Conservation (phyloP, 2,888 invertebrate species). For the Ceramica pisi region DNA sequence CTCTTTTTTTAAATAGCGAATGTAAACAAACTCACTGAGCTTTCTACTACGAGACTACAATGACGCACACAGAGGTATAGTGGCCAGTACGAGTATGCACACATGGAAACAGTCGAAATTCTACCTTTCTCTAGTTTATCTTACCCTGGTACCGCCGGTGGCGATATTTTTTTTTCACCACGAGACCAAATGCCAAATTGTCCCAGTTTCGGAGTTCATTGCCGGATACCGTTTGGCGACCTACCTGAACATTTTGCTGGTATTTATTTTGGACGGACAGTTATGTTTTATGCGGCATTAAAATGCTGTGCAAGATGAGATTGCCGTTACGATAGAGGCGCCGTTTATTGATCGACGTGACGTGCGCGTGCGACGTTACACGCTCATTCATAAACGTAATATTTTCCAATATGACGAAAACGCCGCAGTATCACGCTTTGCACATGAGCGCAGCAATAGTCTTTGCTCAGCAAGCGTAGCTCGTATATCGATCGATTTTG, state of each 20-base stretch:
- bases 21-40: conserved; percentile 79
- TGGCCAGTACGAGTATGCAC: conserved; percentile 73
- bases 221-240: conserved; percentile 88
- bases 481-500: not conserved
- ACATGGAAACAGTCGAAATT: conserved; percentile 68
- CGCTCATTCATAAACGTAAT: conserved; percentile 66
- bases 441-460: not conserved
- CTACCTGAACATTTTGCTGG: conserved; percentile 88
- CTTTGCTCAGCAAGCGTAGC: not conserved
- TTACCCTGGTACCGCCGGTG: conserved; percentile 83
- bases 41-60: conserved; percentile 75
- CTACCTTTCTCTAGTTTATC: conserved; percentile 86
- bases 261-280: conserved; percentile 86
- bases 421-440: conserved; percentile 1
- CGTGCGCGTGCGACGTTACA: conserved; percentile 58
- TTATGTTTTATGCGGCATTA: conserved; percentile 87
- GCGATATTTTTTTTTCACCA: conserved; percentile 82
- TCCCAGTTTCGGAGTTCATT: conserved; percentile 83
- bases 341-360: conserved; percentile 72
- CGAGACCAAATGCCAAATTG: conserved; percentile 82
- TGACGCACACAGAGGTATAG: conserved; percentile 67
- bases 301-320: conserved; percentile 84
- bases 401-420: conserved; percentile 55
- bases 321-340: conserved; percentile 77
- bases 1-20: conserved; percentile 75